Conservation (phyloP, 2,113 vertebrate genomes). For the Rousettus leschenaultii region DNA sequence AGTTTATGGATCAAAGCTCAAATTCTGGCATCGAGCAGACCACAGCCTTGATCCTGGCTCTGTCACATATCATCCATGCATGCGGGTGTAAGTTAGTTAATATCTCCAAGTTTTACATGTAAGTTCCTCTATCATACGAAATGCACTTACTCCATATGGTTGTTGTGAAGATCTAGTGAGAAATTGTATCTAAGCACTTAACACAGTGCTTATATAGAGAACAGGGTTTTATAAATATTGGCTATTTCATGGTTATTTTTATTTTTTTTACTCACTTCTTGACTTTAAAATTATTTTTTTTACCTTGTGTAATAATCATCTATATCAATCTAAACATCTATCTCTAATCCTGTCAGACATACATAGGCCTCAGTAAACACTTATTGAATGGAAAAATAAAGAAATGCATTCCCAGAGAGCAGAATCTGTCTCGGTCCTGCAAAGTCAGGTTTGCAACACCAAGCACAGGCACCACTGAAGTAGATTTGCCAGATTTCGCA, state of each 20-base stretch:
- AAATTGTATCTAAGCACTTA: not conserved
- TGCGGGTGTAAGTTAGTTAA: not conserved
- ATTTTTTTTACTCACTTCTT: not conserved
- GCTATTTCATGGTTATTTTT: not conserved
- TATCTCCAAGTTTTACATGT: not conserved
- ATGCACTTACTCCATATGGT: not conserved
- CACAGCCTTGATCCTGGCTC: not conserved
- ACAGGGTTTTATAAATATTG: not conserved
- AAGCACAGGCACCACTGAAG: not conserved
- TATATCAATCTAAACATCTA: not conserved
- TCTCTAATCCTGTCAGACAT: not conserved
- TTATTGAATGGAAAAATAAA: not conserved
- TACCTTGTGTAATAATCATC: not conserved
- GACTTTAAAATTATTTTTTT: not conserved
- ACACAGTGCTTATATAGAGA: not conserved
- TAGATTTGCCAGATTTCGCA: not conserved
- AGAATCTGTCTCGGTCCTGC: not conserved
- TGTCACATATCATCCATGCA: rapidly evolving
- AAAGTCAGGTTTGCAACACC: not conserved
- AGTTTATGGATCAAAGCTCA: not conserved
- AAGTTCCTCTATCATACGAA: not conserved
- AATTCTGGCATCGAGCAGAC: not conserved
- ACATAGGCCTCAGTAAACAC: not conserved
- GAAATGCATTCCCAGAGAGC: too few species aligned
- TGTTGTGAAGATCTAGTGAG: not conserved